Evolutionary conservation across 1,140 invertebrate species (phyloP), one percentile per base, ranked within the genome.

Genomic region (Drosophila repleta): DNA sequence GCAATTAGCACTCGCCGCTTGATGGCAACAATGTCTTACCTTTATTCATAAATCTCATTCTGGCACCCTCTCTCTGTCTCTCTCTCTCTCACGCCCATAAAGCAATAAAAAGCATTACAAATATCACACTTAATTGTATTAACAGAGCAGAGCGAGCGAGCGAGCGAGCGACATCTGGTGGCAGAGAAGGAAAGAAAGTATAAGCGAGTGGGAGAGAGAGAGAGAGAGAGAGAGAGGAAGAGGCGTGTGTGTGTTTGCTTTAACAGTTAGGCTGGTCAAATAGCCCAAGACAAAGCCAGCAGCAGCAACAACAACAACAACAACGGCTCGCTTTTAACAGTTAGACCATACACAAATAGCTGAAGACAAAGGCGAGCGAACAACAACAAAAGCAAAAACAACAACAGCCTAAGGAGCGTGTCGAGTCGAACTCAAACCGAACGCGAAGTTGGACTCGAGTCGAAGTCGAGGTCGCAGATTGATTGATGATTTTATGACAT

Each of bases 401-500:
- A 53, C 24, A 53, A 56, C 10, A 41, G 41, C 20, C 20, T 21
- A 21, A 46, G 20, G 11, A 24, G 20, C 20, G 45, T 46, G 20
- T 21, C 20, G 45, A 13, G 18, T 26, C 5, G 43, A 29, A 51
- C 46, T 15, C 20, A 8, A 11, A 56, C 24, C n/a, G 4, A 18
- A 32, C 5, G 10, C 5, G 20, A 37, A 53, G 35, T 11, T 8
- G 3, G 13, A 24, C 32, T 24, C 39, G 15, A 56, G 37, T 13
- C 43, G 24, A 29, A 37, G 56, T 65, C 62, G 37, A 61, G 61
- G 39, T 39, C 57, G 53, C 43, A 61, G 64, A 67, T 81, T 87
- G 83, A 88, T 88, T 88, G 83, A 88, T 88, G 83, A 88, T 88
- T 88, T 88, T 88, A 88, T 88, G 83, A 88, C 84, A 88, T 88